phyloP scores from a whole-genome alignment of 2,888 invertebrate species.

The Heliconius aoede region DNA sequence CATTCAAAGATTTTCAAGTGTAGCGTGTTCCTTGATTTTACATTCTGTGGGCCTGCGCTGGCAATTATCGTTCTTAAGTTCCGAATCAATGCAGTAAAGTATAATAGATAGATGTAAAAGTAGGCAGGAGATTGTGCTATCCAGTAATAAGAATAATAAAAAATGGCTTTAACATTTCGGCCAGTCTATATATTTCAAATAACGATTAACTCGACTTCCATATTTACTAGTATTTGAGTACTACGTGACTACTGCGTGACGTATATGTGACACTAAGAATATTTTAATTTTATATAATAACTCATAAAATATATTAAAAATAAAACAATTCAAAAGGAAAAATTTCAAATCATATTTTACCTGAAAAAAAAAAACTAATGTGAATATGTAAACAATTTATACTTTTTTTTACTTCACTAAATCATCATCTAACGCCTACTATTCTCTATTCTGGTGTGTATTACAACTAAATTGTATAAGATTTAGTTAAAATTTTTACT shows the following conservation, averaged over 20 bases:
- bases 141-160: neutral
- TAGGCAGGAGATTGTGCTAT: constrained; percentile 21
- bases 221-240: no score
- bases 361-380: neutral
- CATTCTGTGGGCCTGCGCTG: constrained; percentile 22
- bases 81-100: constrained; percentile 48
- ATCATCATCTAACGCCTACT: neutral
- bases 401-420: neutral
- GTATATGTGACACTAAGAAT: no score
- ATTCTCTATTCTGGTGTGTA: constrained; percentile 6
- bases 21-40: constrained; percentile 21
- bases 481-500: neutral
- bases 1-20: constrained; percentile 18
- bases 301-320: no score
- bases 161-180: neutral
- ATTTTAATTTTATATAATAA: no score
- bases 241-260: no score
- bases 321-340: neutral
- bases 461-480: neutral
- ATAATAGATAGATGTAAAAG: constrained; percentile 16
- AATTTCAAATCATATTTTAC: neutral
- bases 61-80: constrained; percentile 42
- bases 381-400: no score
- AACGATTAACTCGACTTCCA: no score
- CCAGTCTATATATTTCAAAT: no score